phyloP scores from a whole-genome alignment of 2,888 invertebrate genomes.

The Drosophila tripunctata region DNA sequence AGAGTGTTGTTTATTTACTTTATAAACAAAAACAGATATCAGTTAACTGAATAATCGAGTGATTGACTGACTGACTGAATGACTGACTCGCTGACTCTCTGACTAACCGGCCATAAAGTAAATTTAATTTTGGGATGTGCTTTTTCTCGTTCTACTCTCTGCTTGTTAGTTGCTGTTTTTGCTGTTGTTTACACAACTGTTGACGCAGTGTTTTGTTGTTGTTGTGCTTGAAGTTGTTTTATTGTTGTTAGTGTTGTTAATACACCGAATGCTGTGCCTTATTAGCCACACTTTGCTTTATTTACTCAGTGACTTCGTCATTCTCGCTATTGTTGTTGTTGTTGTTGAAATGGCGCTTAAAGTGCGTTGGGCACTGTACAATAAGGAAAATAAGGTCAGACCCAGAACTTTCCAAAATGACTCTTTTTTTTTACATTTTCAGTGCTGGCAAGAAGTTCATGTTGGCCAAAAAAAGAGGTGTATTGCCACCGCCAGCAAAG shows the following conservation, averaged over 20 bases:
- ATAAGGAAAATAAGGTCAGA: constrained; percentile 65
- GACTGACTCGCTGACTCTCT: constrained; percentile 27
- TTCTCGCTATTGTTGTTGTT: constrained; percentile 14
- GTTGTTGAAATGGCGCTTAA: constrained; percentile 40
- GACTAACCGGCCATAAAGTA: constrained; percentile 29
- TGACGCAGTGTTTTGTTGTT: constrained; percentile 40
- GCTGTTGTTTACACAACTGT: constrained; percentile 66
- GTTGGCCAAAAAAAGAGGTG: constrained; percentile 33
- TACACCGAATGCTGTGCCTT: constrained; percentile 36
- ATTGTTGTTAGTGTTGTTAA: constrained; percentile 32
- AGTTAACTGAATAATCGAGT: neutral
- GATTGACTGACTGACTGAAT: constrained; percentile 3
- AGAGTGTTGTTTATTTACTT: neutral
- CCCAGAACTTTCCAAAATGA: constrained; percentile 69
- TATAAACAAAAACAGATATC: neutral
- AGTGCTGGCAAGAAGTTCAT: constrained; percentile 22
- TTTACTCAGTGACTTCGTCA: constrained; percentile 30
- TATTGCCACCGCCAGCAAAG: constrained; percentile 15
- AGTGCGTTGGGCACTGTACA: constrained; percentile 42
- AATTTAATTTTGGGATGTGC: constrained; percentile 17
- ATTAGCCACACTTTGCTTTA: constrained; percentile 66
- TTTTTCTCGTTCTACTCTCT: neutral
- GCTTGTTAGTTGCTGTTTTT: constrained; percentile 28
- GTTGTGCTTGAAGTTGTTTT: constrained; percentile 9
- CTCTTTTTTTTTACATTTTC: too few species aligned